Evolutionary conservation across 2,113 vertebrate species (phyloP).

Genomic region (Triplophysa siluroides): DNA sequence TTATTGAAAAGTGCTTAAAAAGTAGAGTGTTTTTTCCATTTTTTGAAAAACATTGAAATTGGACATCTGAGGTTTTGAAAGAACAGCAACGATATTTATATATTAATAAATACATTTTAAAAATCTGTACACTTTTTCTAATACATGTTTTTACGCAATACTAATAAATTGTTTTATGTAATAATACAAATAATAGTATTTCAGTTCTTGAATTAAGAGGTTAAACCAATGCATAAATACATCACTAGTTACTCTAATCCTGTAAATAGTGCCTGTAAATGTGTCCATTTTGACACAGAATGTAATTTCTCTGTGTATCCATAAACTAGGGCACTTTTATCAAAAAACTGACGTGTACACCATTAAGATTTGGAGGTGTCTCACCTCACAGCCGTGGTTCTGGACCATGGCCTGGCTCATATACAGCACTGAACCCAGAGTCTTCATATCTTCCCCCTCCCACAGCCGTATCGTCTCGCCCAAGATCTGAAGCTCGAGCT

Average conservation of each 20-base stretch:
- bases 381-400: constrained; percentile 85
- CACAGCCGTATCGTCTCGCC: constrained; percentile 91
- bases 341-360: background rate
- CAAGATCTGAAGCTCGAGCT: constrained; percentile 94
- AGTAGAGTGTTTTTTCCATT: too few relatives aligned
- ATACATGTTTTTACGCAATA: too few relatives aligned
- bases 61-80: too few relatives aligned
- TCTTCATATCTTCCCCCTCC: constrained; percentile 96
- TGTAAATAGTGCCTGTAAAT: too few relatives aligned
- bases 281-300: background rate
- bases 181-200: too few relatives aligned
- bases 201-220: background rate
- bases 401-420: constrained; percentile 96
- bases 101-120: too few relatives aligned
- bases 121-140: too few relatives aligned
- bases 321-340: background rate
- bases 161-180: too few relatives aligned
- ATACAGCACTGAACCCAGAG: constrained; percentile 88
- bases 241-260: background rate
- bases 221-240: constrained; percentile 24
- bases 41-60: too few relatives aligned
- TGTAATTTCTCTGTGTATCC: background rate
- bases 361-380: constrained; percentile 58
- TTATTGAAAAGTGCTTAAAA: too few relatives aligned
- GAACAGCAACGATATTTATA: too few relatives aligned